phyloP scores from a whole-genome alignment of 1,140 invertebrate genomes.

The Copidosoma floridanum region DNA sequence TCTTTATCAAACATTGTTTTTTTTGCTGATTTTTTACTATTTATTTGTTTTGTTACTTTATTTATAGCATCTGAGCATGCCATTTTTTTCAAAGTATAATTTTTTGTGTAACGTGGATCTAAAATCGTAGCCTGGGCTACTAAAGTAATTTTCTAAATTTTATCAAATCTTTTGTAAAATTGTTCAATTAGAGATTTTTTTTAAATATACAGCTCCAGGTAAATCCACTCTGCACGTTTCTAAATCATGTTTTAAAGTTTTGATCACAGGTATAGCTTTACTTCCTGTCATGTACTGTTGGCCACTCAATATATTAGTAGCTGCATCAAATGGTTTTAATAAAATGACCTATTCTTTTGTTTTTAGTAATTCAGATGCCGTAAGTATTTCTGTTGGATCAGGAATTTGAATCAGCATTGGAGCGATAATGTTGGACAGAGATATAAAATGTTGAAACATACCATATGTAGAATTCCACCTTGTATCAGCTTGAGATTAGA shows the following conservation, averaged over 20 bases:
- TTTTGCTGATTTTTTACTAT: not conserved
- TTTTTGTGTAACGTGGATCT: not conserved
- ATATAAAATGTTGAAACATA: too few species aligned
- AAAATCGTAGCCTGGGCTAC: too few species aligned
- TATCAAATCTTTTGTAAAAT: slow-evolving; percentile 9
- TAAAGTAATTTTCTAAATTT: too few species aligned
- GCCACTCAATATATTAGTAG: slow-evolving; percentile 30
- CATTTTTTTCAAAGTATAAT: slow-evolving; percentile 25
- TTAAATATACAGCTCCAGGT: too few species aligned
- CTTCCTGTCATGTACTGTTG: slow-evolving; percentile 34
- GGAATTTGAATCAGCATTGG: too few species aligned
- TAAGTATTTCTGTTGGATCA: slow-evolving; percentile 23
- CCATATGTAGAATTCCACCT: too few species aligned
- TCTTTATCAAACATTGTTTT: not conserved
- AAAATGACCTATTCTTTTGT: slow-evolving; percentile 18
- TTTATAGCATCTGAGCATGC: too few species aligned
- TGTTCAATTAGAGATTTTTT: too few species aligned
- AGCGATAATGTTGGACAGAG: too few species aligned
- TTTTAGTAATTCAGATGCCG: slow-evolving; percentile 22
- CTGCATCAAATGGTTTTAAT: slow-evolving; percentile 35
- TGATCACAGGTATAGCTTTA: slow-evolving; percentile 29
- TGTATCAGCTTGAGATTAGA: slow-evolving; percentile 28
- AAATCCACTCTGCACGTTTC: too few species aligned
- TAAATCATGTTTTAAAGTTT: slow-evolving; percentile 12
- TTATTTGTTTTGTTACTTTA: slow-evolving; percentile 10